Conservation (phyloP, 37 sponge, comb jelly and placozoan genomes). For the Spongia lamella region DNA sequence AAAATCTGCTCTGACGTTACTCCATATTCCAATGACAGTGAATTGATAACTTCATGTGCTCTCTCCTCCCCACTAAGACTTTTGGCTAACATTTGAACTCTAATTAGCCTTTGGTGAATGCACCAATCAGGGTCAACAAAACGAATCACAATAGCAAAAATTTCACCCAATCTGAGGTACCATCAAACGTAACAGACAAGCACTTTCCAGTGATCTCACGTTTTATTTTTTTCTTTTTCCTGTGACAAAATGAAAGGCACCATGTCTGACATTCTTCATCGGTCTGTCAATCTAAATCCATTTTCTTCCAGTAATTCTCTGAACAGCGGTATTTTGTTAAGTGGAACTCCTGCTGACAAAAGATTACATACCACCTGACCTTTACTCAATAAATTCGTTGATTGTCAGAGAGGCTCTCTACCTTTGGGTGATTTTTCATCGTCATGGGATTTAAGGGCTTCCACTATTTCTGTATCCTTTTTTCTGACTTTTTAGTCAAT, state of each 20-base stretch:
- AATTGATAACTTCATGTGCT: conserved; percentile 19
- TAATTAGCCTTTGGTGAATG: conserved; percentile 11
- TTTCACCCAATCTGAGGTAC: conserved; percentile 18
- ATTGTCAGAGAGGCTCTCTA: too few species aligned
- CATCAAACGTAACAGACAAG: conserved; percentile 15
- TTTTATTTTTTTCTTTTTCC: background rate
- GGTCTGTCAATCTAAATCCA: background rate
- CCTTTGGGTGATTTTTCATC: too few species aligned
- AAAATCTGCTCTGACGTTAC: background rate
- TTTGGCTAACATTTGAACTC: conserved; percentile 21
- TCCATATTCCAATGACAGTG: conserved; percentile 7
- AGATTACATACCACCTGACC: background rate
- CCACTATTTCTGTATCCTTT: too few species aligned
- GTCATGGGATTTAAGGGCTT: too few species aligned
- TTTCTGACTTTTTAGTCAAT: too few species aligned
- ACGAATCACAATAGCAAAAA: conserved; percentile 5
- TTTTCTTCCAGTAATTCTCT: conserved; percentile 10
- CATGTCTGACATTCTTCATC: background rate
- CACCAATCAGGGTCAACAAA: conserved; percentile 21
- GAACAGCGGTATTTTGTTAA: background rate
- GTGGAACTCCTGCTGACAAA: background rate
- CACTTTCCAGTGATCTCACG: background rate
- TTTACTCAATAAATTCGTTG: too few species aligned
- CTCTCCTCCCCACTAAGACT: conserved; percentile 18
- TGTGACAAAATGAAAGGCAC: conserved; percentile 1